phyloP scores from a whole-genome alignment of 64 coral and sea anemone genomes.

The Montipora foliosa region DNA sequence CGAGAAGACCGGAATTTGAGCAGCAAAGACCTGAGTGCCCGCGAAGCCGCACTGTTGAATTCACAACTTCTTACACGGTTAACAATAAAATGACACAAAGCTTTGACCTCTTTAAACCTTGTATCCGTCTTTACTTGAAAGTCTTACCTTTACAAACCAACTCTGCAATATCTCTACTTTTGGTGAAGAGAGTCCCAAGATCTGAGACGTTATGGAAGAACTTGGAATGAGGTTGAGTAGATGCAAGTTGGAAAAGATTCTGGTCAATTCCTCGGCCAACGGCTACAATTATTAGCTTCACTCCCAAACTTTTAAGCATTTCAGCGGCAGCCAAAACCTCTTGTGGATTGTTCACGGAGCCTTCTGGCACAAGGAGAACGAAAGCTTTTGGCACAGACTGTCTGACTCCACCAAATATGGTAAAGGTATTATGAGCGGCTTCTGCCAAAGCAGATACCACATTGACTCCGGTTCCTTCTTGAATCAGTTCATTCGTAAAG shows the following conservation, averaged over 20 bases:
- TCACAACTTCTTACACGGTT: too few relatives aligned
- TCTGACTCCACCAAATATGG: constrained; percentile 61
- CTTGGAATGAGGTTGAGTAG: constrained; percentile 49
- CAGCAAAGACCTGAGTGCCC: too few relatives aligned
- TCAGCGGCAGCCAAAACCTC: constrained; percentile 19
- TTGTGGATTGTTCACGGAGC: neutral
- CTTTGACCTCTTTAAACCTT: too few relatives aligned
- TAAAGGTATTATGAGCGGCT: constrained; percentile 49
- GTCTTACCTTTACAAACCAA: constrained; percentile 65
- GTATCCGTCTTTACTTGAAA: neutral
- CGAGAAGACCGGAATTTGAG: too few relatives aligned
- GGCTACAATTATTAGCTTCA: constrained; percentile 21
- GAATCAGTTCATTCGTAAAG: neutral
- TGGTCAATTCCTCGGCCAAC: neutral
- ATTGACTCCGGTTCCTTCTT: constrained; percentile 34
- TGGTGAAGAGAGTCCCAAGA: neutral
- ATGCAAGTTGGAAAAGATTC: neutral
- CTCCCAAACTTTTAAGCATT: constrained; percentile 65
- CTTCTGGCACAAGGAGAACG: constrained; percentile 60
- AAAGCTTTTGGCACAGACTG: constrained; percentile 57
- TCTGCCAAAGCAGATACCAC: constrained; percentile 43
- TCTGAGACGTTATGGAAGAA: constrained; percentile 42
- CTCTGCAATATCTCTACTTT: constrained; percentile 41
- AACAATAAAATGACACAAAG: too few relatives aligned
- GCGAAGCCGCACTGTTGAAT: too few relatives aligned